A percentile compares a stretch with the other conserved stretches of the same genome.
Conservation (phyloP, 53 echinoderm and acorn worm genomes). For the Paelopatides confundens region DNA sequence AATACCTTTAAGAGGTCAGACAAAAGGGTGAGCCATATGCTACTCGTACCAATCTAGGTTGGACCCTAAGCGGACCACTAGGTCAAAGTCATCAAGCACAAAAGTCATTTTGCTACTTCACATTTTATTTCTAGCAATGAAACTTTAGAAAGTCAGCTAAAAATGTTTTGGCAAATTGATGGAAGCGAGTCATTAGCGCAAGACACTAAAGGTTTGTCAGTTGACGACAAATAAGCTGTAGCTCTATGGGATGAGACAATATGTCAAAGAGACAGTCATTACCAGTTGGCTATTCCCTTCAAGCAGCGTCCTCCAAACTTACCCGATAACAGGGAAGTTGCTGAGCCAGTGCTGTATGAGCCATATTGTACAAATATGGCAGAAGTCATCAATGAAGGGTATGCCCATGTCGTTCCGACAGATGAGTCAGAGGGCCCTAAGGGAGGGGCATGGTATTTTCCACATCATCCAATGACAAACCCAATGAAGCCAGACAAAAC, state of each 20-base stretch:
- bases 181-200: neutral
- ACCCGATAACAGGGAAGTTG: constrained; percentile 29
- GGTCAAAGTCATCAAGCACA: neutral
- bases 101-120: neutral
- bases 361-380: constrained; percentile 34
- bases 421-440: neutral
- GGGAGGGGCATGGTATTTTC: constrained; percentile 47
- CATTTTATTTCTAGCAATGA: neutral
- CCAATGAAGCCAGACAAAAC: constrained; percentile 42
- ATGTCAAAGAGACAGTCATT: constrained; percentile 10
- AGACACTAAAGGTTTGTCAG: constrained; percentile 54
- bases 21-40: constrained; percentile 40
- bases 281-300: constrained; percentile 60
- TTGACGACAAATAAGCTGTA: constrained; percentile 39
- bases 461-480: constrained; percentile 45
- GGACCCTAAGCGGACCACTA: constrained; percentile 41
- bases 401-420: constrained; percentile 21
- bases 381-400: constrained; percentile 15
- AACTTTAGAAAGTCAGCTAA: constrained; percentile 21
- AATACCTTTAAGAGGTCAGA: neutral
- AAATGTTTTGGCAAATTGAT: constrained; percentile 30
- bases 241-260: constrained; percentile 29
- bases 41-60: constrained; percentile 35
- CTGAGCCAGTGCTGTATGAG: constrained; percentile 10
- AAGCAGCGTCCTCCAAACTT: constrained; percentile 1